Percentiles rank a stretch among this genome's conserved stretches.
phyloP scores from a whole-genome alignment of 1,140 invertebrate genomes.

The Ceratina japonica region DNA sequence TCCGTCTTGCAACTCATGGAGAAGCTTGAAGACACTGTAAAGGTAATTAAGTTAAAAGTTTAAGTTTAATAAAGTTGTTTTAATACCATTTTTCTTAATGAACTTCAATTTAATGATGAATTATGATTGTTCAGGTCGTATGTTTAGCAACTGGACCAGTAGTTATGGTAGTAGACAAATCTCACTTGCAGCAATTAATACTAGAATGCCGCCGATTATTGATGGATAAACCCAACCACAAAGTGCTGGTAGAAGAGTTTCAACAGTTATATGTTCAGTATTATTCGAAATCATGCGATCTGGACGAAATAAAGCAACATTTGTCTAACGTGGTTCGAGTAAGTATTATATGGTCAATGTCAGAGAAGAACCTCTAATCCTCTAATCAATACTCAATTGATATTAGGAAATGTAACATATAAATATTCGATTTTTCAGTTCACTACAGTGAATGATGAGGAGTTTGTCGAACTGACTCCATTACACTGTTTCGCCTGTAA shows the following conservation, averaged over 20 bases:
- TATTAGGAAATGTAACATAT: no score
- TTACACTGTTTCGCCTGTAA: conserved; percentile 82
- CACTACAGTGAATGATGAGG: conserved; percentile 68
- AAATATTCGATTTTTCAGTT: conserved; percentile 63
- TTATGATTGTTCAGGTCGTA: conserved; percentile 62
- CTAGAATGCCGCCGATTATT: conserved; percentile 81
- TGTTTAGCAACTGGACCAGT: conserved; percentile 68
- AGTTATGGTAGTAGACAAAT: conserved; percentile 75
- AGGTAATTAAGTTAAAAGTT: conserved; percentile 68
- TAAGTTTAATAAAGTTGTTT: no score
- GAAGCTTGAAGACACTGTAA: conserved; percentile 79
- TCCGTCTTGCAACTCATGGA: conserved; percentile 80
- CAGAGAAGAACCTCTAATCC: no score
- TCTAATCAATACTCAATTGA: no score
- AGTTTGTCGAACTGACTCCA: conserved; percentile 79
- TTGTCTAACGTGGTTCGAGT: conserved; percentile 80
- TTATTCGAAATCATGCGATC: conserved; percentile 77
- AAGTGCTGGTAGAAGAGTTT: conserved; percentile 79
- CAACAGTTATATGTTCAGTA: conserved; percentile 76
- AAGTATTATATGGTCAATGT: conserved; percentile 18
- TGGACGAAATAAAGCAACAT: conserved; percentile 79
- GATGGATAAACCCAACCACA: conserved; percentile 80
- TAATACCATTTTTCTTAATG: not conserved
- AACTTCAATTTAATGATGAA: conserved; percentile 16
- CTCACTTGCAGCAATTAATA: conserved; percentile 76